A percentile compares a stretch with the other conserved stretches of the same genome.
Evolutionary conservation across 1,140 invertebrate genomes (phyloP).

Genomic region (Drosophila yakuba): DNA sequence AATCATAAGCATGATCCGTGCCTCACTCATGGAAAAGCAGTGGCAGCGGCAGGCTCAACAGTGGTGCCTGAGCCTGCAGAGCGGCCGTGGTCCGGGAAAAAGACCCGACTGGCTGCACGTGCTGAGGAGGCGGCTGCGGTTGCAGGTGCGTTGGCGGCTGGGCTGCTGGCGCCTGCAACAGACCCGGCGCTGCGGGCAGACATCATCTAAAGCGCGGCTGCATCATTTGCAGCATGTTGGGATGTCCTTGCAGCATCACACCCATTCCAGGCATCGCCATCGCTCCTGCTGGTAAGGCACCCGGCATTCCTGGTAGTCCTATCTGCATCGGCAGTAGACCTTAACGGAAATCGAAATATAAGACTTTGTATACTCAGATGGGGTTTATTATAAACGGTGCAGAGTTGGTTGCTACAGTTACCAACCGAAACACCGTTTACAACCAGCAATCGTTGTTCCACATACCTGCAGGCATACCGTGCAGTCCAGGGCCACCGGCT

Average conservation of each 20-base stretch:
- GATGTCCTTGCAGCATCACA: constrained; percentile 88
- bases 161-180: constrained; percentile 65
- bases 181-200: constrained; percentile 81
- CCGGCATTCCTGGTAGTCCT: constrained; percentile 86
- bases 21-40: constrained; percentile 70
- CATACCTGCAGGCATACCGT: constrained; percentile 89
- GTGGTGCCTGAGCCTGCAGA: constrained; percentile 38
- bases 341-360: constrained; percentile 7
- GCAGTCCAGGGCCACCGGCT: constrained; percentile 86
- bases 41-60: constrained; percentile 65
- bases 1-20: constrained; percentile 9
- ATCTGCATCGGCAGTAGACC: constrained; percentile 78
- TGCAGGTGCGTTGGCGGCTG: constrained; percentile 54
- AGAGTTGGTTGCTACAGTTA: too few species aligned
- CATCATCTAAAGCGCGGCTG: constrained; percentile 92
- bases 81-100: constrained; percentile 37
- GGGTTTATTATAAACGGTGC: too few species aligned
- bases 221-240: constrained; percentile 89
- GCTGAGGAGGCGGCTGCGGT: constrained; percentile 63
- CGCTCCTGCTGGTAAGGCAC: constrained; percentile 85
- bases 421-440: too few species aligned
- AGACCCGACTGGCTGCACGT: constrained; percentile 45
- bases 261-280: constrained; percentile 88
- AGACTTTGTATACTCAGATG: neutral
- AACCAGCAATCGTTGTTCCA: constrained; percentile 40